phyloP scores from a whole-genome alignment of 2,797 vertebrate genomes.

The Dermochelys coriacea region DNA sequence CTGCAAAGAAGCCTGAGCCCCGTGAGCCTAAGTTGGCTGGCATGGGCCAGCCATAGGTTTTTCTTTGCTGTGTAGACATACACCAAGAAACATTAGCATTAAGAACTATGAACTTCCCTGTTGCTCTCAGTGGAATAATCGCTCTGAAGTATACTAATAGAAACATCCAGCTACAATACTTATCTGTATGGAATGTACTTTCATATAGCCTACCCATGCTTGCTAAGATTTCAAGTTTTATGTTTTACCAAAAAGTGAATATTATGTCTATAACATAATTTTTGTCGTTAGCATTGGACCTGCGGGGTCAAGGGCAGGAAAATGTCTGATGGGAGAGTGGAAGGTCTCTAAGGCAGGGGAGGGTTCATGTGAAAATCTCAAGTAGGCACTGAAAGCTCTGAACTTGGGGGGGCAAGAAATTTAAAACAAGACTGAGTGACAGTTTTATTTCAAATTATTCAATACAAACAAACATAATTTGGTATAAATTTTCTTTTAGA shows the following conservation, averaged over 20 bases:
- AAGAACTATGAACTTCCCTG: neutral
- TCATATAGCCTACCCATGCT: no score
- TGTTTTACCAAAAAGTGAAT: neutral
- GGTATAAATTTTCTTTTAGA: no score
- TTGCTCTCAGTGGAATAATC: neutral
- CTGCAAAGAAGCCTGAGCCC: neutral
- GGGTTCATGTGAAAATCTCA: neutral
- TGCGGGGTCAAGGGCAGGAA: neutral
- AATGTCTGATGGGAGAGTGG: neutral
- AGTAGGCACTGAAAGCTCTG: neutral
- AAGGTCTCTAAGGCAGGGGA: neutral
- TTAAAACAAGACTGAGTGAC: neutral
- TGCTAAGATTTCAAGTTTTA: neutral
- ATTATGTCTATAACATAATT: neutral
- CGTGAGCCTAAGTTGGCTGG: neutral
- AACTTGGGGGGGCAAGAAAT: neutral
- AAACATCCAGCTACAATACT: neutral
- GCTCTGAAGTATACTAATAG: neutral
- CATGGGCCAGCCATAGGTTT: neutral
- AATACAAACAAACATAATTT: no score
- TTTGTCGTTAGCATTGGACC: neutral
- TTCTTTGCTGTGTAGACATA: neutral
- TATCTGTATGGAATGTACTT: no score
- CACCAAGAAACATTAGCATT: neutral
- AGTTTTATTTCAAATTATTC: neutral